Conservation (phyloP, 2,797 vertebrate species). For the Sorex maritimensis region DNA sequence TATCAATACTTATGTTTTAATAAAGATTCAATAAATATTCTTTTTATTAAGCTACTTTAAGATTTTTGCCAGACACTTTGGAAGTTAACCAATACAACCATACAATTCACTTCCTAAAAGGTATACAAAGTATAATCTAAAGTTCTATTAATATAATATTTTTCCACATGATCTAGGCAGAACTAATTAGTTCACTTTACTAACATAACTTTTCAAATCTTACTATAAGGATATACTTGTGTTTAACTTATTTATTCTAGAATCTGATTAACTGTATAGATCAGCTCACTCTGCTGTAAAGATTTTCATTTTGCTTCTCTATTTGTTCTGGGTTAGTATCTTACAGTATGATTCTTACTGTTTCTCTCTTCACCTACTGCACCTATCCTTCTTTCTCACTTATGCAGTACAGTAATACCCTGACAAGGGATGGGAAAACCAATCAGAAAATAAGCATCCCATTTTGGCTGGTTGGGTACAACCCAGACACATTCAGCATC, state of each 20-base stretch:
- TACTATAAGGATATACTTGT: neutral
- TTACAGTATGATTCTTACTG: neutral
- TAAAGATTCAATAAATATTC: neutral
- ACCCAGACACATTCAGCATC: conserved; percentile 62
- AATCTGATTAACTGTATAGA: neutral
- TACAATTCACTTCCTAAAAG: conserved; percentile 4
- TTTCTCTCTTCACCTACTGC: neutral
- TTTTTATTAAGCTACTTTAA: conserved; percentile 39
- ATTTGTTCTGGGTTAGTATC: conserved; percentile 18
- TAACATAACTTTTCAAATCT: neutral
- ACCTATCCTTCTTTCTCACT: neutral
- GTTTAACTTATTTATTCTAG: neutral
- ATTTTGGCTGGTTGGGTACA: conserved; percentile 52
- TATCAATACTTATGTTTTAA: neutral
- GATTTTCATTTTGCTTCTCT: neutral
- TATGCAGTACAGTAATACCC: neutral
- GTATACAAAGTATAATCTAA: neutral
- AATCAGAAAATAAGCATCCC: conserved; percentile 44
- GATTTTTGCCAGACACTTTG: neutral
- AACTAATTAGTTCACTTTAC: conserved; percentile 53
- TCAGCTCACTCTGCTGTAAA: neutral
- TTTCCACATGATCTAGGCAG: conserved; percentile 9
- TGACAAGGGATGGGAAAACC: conserved; percentile 49
- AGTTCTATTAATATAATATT: conserved; percentile 36
- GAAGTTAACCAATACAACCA: neutral